Evolutionary conservation across 35 echinoderm and acorn worm genomes (phyloP).

Genomic region (Ptychodera flava): DNA sequence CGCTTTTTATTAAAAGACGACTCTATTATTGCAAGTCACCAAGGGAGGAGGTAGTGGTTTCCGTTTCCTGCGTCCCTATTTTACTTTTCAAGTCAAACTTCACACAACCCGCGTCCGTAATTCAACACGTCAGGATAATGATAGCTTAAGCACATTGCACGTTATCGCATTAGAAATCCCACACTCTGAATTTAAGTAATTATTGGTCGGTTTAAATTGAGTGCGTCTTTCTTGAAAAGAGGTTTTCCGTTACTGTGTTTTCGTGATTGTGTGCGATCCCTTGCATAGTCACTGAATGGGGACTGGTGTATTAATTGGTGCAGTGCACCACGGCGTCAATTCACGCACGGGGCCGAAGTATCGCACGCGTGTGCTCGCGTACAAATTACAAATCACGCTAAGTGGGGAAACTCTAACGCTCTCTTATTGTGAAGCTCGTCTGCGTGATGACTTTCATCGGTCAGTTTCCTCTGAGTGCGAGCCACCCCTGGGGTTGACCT

Average conservation of each 20-base stretch:
- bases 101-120: background rate
- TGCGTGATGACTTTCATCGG: background rate
- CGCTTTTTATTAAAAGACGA: no score
- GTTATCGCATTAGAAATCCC: background rate
- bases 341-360: background rate
- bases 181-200: background rate
- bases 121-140: background rate
- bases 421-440: background rate
- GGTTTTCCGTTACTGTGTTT: background rate
- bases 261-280: background rate
- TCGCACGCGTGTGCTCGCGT: background rate
- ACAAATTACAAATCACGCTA: no score
- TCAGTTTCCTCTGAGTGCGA: background rate
- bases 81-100: no score
- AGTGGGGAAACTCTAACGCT: no score
- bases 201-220: background rate
- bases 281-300: no score
- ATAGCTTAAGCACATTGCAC: background rate
- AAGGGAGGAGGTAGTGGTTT: no score
- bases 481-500: background rate
- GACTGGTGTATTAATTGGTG: no score
- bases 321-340: background rate
- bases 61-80: no score
- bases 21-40: no score
- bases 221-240: background rate